A percentile compares a stretch with the other conserved stretches of the same genome.
Conservation (phyloP, 2,888 invertebrate genomes). For the Plagiodera versicolora region DNA sequence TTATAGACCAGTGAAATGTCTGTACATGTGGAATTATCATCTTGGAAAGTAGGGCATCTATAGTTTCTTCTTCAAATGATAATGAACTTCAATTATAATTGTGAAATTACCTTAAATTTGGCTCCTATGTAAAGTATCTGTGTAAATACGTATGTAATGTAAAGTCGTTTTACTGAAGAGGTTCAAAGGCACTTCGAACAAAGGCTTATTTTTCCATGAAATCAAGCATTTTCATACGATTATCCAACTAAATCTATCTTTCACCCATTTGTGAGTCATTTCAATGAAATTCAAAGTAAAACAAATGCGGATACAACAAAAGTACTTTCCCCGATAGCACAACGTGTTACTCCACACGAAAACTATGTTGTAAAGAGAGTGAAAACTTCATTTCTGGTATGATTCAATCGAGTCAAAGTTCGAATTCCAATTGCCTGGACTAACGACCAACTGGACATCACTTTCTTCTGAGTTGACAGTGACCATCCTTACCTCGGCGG, state of each 20-base stretch:
- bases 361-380: neutral
- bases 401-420: neutral
- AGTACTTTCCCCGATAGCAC: neutral
- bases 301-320: neutral
- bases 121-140: too few relatives aligned
- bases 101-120: too few relatives aligned
- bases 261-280: neutral
- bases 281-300: neutral
- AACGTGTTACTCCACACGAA: neutral
- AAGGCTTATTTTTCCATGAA: too few relatives aligned
- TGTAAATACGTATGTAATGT: too few relatives aligned
- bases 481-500: slow-evolving; percentile 9
- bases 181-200: too few relatives aligned
- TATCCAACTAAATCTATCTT: neutral
- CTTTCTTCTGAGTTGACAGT: slow-evolving; percentile 9
- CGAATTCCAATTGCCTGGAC: slow-evolving; percentile 10
- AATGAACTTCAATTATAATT: too few relatives aligned
- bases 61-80: too few relatives aligned
- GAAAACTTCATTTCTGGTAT: slow-evolving; percentile 2
- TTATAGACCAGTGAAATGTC: neutral
- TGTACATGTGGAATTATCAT: too few relatives aligned
- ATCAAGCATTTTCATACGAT: too few relatives aligned
- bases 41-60: too few relatives aligned
- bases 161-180: too few relatives aligned
- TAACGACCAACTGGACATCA: slow-evolving; percentile 15